A percentile compares a stretch with the other conserved stretches of the same genome.
Conservation (phyloP, 2,797 vertebrate species). For the Alfaro cultratus region DNA sequence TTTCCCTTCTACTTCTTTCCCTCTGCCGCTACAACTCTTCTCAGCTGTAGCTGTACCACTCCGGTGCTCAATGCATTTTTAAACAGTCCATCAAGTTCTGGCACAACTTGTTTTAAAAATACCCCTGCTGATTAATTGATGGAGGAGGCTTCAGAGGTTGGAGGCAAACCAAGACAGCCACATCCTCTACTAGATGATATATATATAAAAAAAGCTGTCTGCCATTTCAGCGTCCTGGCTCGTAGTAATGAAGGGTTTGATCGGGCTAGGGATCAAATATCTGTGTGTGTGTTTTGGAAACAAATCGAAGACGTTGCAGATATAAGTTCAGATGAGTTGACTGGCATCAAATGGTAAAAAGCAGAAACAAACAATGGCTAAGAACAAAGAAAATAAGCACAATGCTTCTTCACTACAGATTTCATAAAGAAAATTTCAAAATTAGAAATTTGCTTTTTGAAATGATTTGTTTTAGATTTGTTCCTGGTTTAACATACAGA, state of each 20-base stretch:
- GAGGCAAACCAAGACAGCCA: constrained; percentile 53
- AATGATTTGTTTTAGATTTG: background rate
- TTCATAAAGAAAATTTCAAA: background rate
- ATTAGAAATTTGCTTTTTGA: background rate
- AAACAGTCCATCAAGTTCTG: constrained; percentile 82
- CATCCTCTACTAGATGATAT: constrained; percentile 40
- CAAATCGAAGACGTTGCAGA: constrained; percentile 2
- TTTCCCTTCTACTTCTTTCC: background rate
- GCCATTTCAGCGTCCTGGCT: constrained; percentile 37
- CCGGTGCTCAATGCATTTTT: constrained; percentile 80
- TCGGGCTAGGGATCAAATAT: constrained; percentile 9
- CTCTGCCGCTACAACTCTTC: constrained; percentile 43
- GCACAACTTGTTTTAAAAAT: constrained; percentile 83
- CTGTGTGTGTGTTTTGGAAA: background rate
- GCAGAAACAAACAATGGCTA: background rate
- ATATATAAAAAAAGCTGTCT: constrained; percentile 13
- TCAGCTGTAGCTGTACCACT: constrained; percentile 63
- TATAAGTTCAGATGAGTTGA: constrained; percentile 10
- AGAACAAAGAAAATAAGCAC: background rate
- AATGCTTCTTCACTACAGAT: background rate
- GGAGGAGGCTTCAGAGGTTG: constrained; percentile 57
- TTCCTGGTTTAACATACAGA: background rate
- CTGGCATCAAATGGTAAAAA: background rate
- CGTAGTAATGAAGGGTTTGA: constrained; percentile 29
- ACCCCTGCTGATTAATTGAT: constrained; percentile 85